Conservation (phyloP, 2,888 invertebrate genomes). For the Parelbella ahira region DNA sequence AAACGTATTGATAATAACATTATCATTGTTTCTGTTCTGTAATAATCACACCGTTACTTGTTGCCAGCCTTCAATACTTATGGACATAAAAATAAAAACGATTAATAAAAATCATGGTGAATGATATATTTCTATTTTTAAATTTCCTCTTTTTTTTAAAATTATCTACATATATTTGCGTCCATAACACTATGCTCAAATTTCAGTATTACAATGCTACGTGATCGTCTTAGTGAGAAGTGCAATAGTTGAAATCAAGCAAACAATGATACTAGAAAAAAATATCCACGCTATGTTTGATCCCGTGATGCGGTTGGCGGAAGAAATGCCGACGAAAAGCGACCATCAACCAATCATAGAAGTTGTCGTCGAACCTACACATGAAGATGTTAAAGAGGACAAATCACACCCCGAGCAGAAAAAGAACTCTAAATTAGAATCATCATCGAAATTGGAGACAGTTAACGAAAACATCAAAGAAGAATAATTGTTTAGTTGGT, state of each 20-base stretch:
- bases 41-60: no score
- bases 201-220: conserved; percentile 56
- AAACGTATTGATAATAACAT: no score
- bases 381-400: no score
- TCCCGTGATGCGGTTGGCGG: conserved; percentile 25
- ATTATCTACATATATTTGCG: no score
- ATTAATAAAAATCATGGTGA: no score
- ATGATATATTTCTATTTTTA: no score
- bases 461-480: conserved; percentile 37
- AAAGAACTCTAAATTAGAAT: no score
- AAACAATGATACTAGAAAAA: conserved; percentile 34
- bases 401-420: conserved; percentile 9
- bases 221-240: conserved; percentile 52
- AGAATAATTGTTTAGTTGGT: no score
- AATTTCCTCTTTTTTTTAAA: no score
- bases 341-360: conserved; percentile 29
- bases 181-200: conserved; percentile 20
- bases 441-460: conserved; percentile 35
- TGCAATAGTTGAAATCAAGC: conserved; percentile 51
- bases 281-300: conserved; percentile 31
- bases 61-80: no score
- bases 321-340: conserved; percentile 12
- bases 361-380: conserved; percentile 29
- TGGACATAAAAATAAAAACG: no score
- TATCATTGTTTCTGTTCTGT: no score